Evolutionary conservation across 1,140 invertebrate species (phyloP).

Genomic region (Drosophila busckii): DNA sequence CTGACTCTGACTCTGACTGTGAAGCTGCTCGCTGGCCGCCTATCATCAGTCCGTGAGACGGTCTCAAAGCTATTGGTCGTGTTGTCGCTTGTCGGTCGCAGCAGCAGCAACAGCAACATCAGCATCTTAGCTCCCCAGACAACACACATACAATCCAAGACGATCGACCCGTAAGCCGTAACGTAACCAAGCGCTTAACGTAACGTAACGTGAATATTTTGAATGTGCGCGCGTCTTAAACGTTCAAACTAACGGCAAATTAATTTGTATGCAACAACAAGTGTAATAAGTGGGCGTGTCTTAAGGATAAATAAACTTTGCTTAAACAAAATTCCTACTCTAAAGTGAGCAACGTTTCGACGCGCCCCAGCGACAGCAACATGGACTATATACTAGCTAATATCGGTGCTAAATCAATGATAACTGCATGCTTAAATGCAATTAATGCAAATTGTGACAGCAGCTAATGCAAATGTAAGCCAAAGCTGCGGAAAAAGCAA

Average conservation of each 20-base stretch:
- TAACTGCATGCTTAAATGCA: conserved; percentile 71
- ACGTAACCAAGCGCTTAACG: conserved; percentile 6
- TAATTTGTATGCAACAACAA: background rate
- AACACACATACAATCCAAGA: conserved; percentile 20
- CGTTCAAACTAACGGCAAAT: conserved; percentile 17
- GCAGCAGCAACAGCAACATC: conserved; percentile 25
- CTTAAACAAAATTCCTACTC: too few species aligned
- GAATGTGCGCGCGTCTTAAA: conserved; percentile 7
- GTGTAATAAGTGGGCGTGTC: conserved; percentile 14
- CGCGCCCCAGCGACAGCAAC: conserved; percentile 24
- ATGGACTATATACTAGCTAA: conserved; percentile 56
- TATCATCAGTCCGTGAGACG: conserved; percentile 78
- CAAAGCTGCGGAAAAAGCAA: conserved; percentile 41
- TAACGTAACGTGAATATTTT: conserved; percentile 14
- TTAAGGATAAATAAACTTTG: too few species aligned
- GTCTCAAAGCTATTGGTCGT: conserved; percentile 78
- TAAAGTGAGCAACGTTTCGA: conserved; percentile 29
- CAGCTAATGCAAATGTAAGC: conserved; percentile 58
- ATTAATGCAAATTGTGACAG: conserved; percentile 77
- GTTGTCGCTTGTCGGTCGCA: conserved; percentile 73
- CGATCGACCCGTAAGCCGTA: conserved; percentile 12
- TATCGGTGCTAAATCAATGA: conserved; percentile 76
- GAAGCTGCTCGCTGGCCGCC: conserved; percentile 63
- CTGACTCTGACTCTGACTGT: conserved; percentile 34
- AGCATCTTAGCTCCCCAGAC: too few species aligned